Percentiles rank a stretch among this genome's conserved stretches.
Conservation (phyloP, 2,797 vertebrate species). For the Tarsius wallacei region DNA sequence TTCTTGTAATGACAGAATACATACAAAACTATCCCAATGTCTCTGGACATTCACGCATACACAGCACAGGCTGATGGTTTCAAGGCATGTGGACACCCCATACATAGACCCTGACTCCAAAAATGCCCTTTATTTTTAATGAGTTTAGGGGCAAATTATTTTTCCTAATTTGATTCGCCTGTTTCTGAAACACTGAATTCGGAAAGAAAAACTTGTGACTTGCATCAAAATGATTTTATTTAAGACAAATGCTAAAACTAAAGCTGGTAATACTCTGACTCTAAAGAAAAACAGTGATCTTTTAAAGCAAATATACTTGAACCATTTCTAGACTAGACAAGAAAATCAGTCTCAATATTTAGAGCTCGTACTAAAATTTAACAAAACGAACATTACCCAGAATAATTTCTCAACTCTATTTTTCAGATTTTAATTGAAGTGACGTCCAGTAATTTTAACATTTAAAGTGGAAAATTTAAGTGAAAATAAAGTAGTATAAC, state of each 20-base stretch:
- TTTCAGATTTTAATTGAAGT: background rate
- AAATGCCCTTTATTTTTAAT: constrained; percentile 48
- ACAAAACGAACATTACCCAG: background rate
- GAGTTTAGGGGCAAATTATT: constrained; percentile 15
- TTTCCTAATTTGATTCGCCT: constrained; percentile 23
- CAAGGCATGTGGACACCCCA: constrained; percentile 74
- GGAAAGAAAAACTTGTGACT: constrained; percentile 9
- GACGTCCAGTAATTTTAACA: background rate
- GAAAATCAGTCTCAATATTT: background rate
- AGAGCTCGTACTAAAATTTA: background rate
- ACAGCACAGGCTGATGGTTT: background rate
- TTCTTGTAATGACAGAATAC: constrained; percentile 72
- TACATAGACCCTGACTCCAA: constrained; percentile 33
- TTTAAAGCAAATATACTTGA: background rate
- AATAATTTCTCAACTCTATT: background rate
- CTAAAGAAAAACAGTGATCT: background rate
- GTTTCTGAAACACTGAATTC: constrained; percentile 32
- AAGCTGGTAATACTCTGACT: background rate
- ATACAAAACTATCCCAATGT: background rate
- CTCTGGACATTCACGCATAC: background rate
- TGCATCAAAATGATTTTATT: constrained; percentile 58
- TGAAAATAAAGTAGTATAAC: background rate
- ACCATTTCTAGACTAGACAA: background rate
- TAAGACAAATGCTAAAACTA: background rate
- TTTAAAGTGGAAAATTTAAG: background rate